phyloP scores from a whole-genome alignment of 92 coral and sea anemone species.

The Metridium senile region DNA sequence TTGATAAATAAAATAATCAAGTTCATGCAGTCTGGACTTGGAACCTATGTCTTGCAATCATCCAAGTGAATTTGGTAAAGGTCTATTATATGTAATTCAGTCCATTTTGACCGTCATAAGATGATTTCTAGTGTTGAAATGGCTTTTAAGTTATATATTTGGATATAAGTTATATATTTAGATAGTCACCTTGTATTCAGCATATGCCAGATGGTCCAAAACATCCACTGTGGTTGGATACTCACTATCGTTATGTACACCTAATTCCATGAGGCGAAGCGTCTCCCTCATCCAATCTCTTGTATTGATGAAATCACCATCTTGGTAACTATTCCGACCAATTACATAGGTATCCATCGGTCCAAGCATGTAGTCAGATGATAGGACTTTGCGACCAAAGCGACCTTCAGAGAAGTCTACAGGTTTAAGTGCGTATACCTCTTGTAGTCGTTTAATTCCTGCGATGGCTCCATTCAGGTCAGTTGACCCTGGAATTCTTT shows the following conservation, averaged over 20 bases:
- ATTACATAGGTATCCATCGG: constrained; percentile 81
- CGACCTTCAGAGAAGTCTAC: constrained; percentile 82
- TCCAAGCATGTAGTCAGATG: constrained; percentile 40
- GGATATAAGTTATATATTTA: too few relatives aligned
- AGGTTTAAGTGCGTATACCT: constrained; percentile 81
- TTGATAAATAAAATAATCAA: too few relatives aligned
- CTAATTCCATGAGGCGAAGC: constrained; percentile 67
- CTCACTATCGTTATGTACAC: constrained; percentile 37
- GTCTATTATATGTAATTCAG: too few relatives aligned
- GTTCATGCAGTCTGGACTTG: too few relatives aligned
- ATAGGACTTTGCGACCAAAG: constrained; percentile 43
- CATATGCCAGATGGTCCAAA: constrained; percentile 89
- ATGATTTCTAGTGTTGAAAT: too few relatives aligned
- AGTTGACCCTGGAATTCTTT: constrained; percentile 56
- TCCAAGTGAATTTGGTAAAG: too few relatives aligned
- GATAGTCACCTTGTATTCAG: constrained; percentile 73
- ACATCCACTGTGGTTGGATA: constrained; percentile 54
- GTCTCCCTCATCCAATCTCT: constrained; percentile 94
- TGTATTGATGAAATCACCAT: constrained; percentile 58
- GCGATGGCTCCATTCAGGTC: constrained; percentile 88
- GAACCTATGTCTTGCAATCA: too few relatives aligned
- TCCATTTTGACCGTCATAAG: too few relatives aligned
- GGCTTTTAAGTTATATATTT: too few relatives aligned
- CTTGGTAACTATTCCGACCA: constrained; percentile 73
- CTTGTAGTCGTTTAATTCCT: constrained; percentile 89